phyloP scores from a whole-genome alignment of 1,140 invertebrate genomes.

The Drosophila pseudoobscura region DNA sequence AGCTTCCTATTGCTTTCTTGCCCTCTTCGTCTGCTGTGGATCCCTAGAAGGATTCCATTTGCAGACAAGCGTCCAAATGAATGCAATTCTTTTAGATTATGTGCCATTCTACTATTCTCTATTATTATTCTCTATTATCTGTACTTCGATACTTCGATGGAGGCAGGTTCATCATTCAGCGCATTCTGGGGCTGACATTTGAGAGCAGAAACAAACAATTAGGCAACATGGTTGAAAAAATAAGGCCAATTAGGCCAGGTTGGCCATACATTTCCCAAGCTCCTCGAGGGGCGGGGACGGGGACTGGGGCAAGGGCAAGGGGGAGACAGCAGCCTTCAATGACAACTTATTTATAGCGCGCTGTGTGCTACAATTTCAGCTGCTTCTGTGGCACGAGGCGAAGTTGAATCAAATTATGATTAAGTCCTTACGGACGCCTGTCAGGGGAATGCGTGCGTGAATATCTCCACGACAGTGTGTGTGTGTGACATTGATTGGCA shows the following conservation, averaged over 20 bases:
- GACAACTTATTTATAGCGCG: constrained; percentile 42
- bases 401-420: constrained; percentile 59
- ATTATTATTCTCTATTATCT: neutral
- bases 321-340: neutral
- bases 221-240: constrained; percentile 20
- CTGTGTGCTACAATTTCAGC: constrained; percentile 46
- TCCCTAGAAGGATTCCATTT: constrained; percentile 23
- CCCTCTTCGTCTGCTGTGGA: constrained; percentile 6
- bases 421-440: constrained; percentile 63
- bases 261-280: constrained; percentile 24
- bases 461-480: constrained; percentile 25
- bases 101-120: neutral
- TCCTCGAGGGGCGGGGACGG: constrained; percentile 7
- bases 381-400: constrained; percentile 40
- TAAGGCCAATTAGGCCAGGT: constrained; percentile 38
- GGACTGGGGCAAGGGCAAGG: too few species aligned
- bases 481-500: constrained; percentile 58
- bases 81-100: constrained; percentile 7
- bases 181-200: neutral
- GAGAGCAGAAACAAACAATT: constrained; percentile 21
- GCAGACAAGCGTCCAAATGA: neutral
- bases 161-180: too few species aligned
- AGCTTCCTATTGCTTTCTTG: constrained; percentile 29
- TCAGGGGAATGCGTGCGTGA: constrained; percentile 50
- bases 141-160: too few species aligned